phyloP scores from a whole-genome alignment of 2,113 vertebrate species.

The Nibea coibor region DNA sequence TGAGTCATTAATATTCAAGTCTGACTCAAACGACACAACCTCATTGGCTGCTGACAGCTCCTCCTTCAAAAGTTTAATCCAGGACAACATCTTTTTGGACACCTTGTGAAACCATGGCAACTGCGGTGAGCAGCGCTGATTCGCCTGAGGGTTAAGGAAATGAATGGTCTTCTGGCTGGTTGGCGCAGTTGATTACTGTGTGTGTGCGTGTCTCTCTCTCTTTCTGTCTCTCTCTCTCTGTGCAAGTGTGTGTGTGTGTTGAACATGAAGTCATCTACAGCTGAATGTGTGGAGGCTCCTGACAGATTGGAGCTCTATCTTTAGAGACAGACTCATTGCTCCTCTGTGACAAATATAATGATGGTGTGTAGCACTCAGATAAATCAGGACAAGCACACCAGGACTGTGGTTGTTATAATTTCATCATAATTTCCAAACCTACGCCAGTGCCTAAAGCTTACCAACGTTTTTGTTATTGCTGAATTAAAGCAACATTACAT shows the following conservation, averaged over 20 bases:
- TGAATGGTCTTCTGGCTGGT: background rate
- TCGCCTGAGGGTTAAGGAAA: slow-evolving; percentile 13
- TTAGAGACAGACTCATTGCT: slow-evolving; percentile 24
- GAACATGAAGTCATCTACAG: slow-evolving; percentile 22
- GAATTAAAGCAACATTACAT: too few relatives aligned
- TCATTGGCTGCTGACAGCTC: background rate
- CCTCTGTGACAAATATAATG: slow-evolving; percentile 18
- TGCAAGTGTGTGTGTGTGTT: background rate
- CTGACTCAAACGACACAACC: rapidly evolving
- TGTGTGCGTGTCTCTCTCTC: slow-evolving; percentile 1
- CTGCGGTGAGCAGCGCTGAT: background rate
- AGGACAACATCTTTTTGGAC: background rate
- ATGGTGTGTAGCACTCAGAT: slow-evolving; percentile 4
- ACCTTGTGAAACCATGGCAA: slow-evolving; percentile 42
- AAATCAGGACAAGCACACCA: background rate
- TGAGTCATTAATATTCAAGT: background rate
- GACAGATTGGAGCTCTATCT: slow-evolving; percentile 30
- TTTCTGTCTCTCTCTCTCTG: background rate
- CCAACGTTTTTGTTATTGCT: too few relatives aligned
- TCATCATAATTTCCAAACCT: too few relatives aligned
- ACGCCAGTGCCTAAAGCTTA: too few relatives aligned
- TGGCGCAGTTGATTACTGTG: slow-evolving; percentile 9
- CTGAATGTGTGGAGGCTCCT: slow-evolving; percentile 3
- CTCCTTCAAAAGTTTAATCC: background rate
- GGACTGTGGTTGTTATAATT: too few relatives aligned